These are phyloP conservation scores for Diplodus puntazzo DNA, from an alignment of 2,797 vertebrate species.

Conservation along the genomic window DNA sequence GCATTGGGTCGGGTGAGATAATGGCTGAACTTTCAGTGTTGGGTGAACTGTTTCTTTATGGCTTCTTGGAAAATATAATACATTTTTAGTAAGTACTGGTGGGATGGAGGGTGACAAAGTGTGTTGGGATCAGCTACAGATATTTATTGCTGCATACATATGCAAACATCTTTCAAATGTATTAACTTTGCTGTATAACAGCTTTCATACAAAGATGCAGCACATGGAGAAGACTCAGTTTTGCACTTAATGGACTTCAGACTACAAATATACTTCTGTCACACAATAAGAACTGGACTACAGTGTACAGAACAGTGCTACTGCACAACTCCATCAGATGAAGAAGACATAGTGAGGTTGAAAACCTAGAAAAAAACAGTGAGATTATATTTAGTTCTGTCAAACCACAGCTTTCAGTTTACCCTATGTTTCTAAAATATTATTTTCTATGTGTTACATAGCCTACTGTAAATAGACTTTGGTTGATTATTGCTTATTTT, in stretches of 20 bases:
- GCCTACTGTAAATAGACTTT: background rate
- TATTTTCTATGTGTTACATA: background rate
- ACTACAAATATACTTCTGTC: background rate
- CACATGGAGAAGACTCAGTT: no score
- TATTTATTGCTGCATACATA: no score
- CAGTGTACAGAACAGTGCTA: background rate
- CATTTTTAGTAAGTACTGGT: background rate
- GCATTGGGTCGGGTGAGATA: no score
- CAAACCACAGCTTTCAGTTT: background rate
- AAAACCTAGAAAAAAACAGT: background rate
- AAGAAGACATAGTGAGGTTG: background rate
- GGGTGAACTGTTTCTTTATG: no score
- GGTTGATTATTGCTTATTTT: background rate
- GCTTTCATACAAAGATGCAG: no score
- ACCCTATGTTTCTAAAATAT: no score
- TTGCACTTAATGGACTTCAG: background rate
- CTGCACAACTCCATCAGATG: background rate
- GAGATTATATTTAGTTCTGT: background rate
- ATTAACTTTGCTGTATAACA: no score
- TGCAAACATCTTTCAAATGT: no score
- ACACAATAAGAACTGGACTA: background rate
- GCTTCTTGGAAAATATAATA: constrained; percentile 1
- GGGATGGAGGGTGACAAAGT: background rate
- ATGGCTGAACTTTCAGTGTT: no score
- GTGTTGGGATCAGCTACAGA: background rate